These are phyloP conservation scores for Oxyura jamaicensis DNA, from an alignment of 2,113 vertebrate species.

Conservation along the genomic window DNA sequence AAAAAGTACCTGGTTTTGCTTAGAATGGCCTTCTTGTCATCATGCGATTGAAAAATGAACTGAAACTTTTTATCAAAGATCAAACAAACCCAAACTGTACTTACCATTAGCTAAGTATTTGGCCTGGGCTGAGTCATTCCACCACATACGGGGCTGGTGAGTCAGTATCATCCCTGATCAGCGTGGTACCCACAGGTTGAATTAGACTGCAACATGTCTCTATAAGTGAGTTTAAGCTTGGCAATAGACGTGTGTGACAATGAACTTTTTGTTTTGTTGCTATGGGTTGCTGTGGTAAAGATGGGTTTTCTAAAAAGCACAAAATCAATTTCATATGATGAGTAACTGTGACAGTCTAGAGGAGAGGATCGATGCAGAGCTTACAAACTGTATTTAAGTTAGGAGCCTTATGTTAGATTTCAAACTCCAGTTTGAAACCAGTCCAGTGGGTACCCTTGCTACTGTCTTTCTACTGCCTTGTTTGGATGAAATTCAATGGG, in stretches of 20 bases:
- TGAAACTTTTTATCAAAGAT: constrained; percentile 24
- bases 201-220: neutral
- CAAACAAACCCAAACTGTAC: neutral
- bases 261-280: neutral
- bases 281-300: neutral
- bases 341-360: neutral
- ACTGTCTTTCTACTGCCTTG: neutral
- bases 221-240: neutral
- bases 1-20: neutral
- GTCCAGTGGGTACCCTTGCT: neutral
- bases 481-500: neutral
- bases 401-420: neutral
- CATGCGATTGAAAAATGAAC: constrained; percentile 14
- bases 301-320: neutral
- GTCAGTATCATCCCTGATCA: neutral
- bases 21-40: neutral
- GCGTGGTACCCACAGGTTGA: neutral
- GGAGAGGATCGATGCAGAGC: neutral
- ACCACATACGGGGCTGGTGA: neutral
- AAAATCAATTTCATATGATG: neutral
- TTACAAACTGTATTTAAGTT: neutral
- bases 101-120: neutral
- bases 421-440: neutral
- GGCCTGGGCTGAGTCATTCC: neutral
- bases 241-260: neutral